Evolutionary conservation across 2,113 vertebrate genomes (phyloP).

Genomic region (Centropristis striata): DNA sequence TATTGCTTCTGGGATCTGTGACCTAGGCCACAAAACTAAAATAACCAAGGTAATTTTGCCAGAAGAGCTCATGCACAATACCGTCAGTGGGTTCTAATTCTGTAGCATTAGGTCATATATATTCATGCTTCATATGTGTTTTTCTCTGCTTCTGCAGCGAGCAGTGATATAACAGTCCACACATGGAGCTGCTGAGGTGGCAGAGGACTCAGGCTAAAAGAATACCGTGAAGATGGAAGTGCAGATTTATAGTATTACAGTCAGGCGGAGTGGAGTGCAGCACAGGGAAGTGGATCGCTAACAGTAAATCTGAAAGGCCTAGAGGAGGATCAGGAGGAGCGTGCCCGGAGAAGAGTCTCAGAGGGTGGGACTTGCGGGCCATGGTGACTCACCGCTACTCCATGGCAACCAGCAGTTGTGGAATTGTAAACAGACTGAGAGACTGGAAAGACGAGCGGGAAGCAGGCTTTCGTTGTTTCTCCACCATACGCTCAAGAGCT

Average conservation of each 20-base stretch:
- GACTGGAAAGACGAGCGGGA: conserved; percentile 65
- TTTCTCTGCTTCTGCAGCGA: conserved; percentile 4
- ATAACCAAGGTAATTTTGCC: conserved; percentile 9
- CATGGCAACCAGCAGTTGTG: conserved; percentile 78
- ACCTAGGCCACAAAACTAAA: background rate
- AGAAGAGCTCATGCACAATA: conserved; percentile 8
- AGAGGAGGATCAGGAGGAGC: conserved; percentile 60
- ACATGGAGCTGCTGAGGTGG: conserved; percentile 12
- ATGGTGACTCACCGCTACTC: conserved; percentile 73
- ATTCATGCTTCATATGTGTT: conserved; percentile 5
- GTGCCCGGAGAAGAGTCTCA: conserved; percentile 59
- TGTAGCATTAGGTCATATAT: conserved; percentile 25
- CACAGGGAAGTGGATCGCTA: conserved; percentile 52
- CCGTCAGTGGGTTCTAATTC: conserved; percentile 17
- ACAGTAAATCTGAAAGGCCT: conserved; percentile 66
- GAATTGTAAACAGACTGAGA: conserved; percentile 80
- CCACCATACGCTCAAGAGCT: conserved; percentile 13
- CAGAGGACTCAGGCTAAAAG: background rate
- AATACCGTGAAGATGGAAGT: background rate
- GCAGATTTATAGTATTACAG: conserved; percentile 36
- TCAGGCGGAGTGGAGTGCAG: conserved; percentile 18
- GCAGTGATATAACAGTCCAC: background rate
- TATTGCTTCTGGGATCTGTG: background rate
- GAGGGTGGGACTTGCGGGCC: conserved; percentile 67
- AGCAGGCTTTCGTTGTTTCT: conserved; percentile 37